Conservation (phyloP, 2,888 invertebrate species). For the Amphipoea lucens region DNA sequence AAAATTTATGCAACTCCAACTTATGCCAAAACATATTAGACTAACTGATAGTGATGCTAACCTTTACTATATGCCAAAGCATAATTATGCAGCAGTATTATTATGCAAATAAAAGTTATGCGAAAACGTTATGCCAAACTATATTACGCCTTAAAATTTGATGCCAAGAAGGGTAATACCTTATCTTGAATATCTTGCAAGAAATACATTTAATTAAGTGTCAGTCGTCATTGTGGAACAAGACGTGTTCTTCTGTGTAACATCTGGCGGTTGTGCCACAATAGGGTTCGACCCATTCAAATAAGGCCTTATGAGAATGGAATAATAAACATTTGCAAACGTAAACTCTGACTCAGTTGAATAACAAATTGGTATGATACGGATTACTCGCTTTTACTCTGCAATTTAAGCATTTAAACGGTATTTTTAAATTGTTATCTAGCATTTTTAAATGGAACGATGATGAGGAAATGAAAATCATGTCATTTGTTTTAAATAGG, state of each 20-base stretch:
- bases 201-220: conserved; percentile 48
- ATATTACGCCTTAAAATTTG: no score
- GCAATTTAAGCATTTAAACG: neutral
- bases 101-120: no score
- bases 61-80: no score
- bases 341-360: neutral
- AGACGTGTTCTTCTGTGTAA: conserved; percentile 46
- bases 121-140: no score
- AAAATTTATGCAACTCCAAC: no score
- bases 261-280: conserved; percentile 48
- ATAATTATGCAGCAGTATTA: no score
- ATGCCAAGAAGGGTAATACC: no score
- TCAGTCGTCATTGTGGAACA: conserved; percentile 33
- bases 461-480: neutral
- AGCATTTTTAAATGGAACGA: no score
- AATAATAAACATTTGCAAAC: conserved; percentile 41
- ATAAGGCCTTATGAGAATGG: conserved; percentile 29
- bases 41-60: no score
- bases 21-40: no score
- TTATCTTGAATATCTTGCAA: neutral
- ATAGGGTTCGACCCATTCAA: conserved; percentile 29
- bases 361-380: conserved; percentile 10
- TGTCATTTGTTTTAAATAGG: neutral
- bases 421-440: neutral
- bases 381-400: neutral